Evolutionary conservation across 2,797 vertebrate genomes (phyloP).

Genomic region (Phalanger gymnotis): DNA sequence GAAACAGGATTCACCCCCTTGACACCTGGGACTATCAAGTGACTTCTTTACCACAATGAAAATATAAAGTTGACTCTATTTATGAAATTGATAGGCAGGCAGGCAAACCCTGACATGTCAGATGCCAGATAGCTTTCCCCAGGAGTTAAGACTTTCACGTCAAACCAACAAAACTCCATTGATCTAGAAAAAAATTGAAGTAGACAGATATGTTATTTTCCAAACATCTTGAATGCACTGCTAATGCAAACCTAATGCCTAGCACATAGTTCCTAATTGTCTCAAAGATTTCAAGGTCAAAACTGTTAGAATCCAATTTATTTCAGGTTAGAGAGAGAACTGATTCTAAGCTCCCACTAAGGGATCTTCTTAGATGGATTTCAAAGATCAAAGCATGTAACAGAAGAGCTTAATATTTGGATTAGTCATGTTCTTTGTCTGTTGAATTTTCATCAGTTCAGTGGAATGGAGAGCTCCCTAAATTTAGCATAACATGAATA

Average conservation of each 20-base stretch:
- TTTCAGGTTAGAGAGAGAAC: conserved; percentile 77
- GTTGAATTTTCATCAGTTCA: conserved; percentile 80
- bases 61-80: conserved; percentile 23
- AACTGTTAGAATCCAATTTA: conserved; percentile 81
- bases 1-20: background rate
- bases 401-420: conserved; percentile 84
- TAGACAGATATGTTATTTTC: conserved; percentile 60
- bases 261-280: conserved; percentile 76
- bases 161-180: conserved; percentile 28
- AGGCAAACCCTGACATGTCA: background rate
- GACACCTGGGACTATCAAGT: conserved; percentile 9
- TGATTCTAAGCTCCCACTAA: conserved; percentile 79
- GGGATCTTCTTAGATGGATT: conserved; percentile 79
- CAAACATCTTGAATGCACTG: conserved; percentile 56
- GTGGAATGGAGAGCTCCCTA: conserved; percentile 74
- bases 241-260: conserved; percentile 51
- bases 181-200: conserved; percentile 56
- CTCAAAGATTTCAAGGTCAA: conserved; percentile 77
- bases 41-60: conserved; percentile 51
- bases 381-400: conserved; percentile 82
- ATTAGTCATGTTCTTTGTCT: conserved; percentile 81
- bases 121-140: background rate
- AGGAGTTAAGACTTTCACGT: conserved; percentile 20
- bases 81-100: conserved; percentile 30
- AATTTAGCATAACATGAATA: conserved; percentile 81